Conservation (phyloP, 2,888 invertebrate species). For the Yponomeuta plumbellus region DNA sequence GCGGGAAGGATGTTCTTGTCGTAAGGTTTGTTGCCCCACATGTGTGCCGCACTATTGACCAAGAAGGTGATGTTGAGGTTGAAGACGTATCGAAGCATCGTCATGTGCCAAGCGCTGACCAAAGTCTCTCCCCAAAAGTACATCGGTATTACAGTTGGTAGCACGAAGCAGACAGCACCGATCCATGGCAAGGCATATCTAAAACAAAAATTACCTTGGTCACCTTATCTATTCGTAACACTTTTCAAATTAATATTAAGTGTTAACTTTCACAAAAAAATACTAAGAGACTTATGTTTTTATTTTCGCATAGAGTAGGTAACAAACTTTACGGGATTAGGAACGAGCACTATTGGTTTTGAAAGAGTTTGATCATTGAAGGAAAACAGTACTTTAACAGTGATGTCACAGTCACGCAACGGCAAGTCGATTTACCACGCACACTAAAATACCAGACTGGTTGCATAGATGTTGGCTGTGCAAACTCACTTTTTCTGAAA, state of each 20-base stretch:
- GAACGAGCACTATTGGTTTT: too few species aligned
- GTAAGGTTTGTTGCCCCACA: conserved; percentile 61
- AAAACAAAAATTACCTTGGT: conserved; percentile 25
- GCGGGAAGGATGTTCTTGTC: conserved; percentile 45
- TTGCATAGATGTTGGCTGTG: too few species aligned
- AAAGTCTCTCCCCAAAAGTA: conserved; percentile 77
- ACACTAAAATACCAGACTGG: too few species aligned
- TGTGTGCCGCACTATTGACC: conserved; percentile 81
- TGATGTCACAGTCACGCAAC: too few species aligned
- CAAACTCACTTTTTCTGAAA: conserved; percentile 79
- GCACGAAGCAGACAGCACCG: conserved; percentile 61
- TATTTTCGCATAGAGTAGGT: too few species aligned
- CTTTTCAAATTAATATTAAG: too few species aligned
- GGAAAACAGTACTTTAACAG: too few species aligned
- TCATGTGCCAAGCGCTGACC: conserved; percentile 52
- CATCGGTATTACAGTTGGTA: conserved; percentile 77
- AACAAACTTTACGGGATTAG: too few species aligned
- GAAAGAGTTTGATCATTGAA: too few species aligned
- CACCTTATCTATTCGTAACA: neutral
- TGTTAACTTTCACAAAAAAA: too few species aligned
- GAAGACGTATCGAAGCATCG: conserved; percentile 70
- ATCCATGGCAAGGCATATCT: conserved; percentile 79
- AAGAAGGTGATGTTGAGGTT: conserved; percentile 79
- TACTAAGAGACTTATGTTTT: too few species aligned
- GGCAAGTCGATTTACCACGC: too few species aligned